Percentiles rank a stretch among this genome's conserved stretches.
These are phyloP conservation scores for Dascyllus trimaculatus DNA, from an alignment of 2,113 vertebrate genomes.

Conservation along the genomic window DNA sequence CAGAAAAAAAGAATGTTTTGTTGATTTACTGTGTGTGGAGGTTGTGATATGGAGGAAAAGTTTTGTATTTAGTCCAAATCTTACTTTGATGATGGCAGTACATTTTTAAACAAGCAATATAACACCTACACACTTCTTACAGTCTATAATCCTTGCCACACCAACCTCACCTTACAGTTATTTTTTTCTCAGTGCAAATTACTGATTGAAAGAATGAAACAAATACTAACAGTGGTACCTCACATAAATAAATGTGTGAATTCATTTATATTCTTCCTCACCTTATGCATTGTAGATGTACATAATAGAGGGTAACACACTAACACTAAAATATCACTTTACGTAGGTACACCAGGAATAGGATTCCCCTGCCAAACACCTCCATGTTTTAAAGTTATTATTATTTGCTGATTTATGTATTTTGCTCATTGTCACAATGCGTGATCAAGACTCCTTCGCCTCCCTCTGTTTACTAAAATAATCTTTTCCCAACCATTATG, in stretches of 20 bases:
- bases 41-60: not conserved
- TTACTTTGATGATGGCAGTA: constrained; percentile 8
- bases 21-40: not conserved
- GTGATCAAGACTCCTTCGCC: not conserved
- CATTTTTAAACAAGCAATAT: too few relatives aligned
- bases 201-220: not conserved
- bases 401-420: not conserved
- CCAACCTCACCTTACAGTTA: not conserved
- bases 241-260: not conserved
- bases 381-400: not conserved
- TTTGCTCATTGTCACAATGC: not conserved
- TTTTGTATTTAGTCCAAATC: constrained; percentile 2
- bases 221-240: not conserved
- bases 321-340: not conserved
- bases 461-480: not conserved
- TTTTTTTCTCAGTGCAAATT: not conserved
- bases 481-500: not conserved
- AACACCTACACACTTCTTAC: not conserved
- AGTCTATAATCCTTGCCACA: not conserved
- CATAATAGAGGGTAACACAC: not conserved
- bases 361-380: not conserved
- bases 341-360: not conserved
- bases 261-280: not conserved
- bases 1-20: too few relatives aligned
- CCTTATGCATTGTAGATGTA: not conserved